These are phyloP conservation scores for Drosophila serrata DNA, from an alignment of 1,140 invertebrate genomes.

Conservation along the genomic window DNA sequence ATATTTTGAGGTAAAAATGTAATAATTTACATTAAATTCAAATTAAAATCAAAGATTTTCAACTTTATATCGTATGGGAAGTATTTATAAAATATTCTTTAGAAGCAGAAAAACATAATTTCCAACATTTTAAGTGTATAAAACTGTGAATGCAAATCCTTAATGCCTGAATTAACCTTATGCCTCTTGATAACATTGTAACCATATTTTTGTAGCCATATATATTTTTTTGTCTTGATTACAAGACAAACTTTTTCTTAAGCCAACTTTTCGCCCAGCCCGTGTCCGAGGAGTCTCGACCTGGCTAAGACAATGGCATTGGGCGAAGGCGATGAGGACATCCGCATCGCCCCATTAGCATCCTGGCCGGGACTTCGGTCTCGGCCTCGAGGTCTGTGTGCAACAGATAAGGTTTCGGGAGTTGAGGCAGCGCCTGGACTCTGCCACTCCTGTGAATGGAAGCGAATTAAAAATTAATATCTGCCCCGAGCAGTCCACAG, in stretches of 20 bases:
- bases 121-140: neutral
- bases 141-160: neutral
- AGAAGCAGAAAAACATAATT: neutral
- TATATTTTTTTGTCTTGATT: slow-evolving; percentile 15
- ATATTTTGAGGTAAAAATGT: neutral
- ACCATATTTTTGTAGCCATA: slow-evolving; percentile 7
- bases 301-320: slow-evolving; percentile 47
- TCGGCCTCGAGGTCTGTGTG: slow-evolving; percentile 63
- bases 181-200: slow-evolving; percentile 21
- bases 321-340: slow-evolving; percentile 37
- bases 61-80: rapidly evolving
- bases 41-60: neutral
- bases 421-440: slow-evolving; percentile 1
- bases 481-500: slow-evolving; percentile 63
- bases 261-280: slow-evolving; percentile 29
- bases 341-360: slow-evolving; percentile 58
- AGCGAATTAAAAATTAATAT: slow-evolving; percentile 81
- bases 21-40: too few species aligned
- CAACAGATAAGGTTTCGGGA: slow-evolving; percentile 70
- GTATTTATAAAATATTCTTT: neutral
- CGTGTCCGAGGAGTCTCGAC: slow-evolving; percentile 17
- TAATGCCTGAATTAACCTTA: slow-evolving; percentile 1
- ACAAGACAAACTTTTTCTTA: slow-evolving; percentile 39
- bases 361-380: slow-evolving; percentile 27
- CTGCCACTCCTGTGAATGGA: slow-evolving; percentile 52